Evolutionary conservation across 2,888 invertebrate species (phyloP), one percentile per base, ranked within the genome.

Genomic region (Chymomyza amoena): DNA sequence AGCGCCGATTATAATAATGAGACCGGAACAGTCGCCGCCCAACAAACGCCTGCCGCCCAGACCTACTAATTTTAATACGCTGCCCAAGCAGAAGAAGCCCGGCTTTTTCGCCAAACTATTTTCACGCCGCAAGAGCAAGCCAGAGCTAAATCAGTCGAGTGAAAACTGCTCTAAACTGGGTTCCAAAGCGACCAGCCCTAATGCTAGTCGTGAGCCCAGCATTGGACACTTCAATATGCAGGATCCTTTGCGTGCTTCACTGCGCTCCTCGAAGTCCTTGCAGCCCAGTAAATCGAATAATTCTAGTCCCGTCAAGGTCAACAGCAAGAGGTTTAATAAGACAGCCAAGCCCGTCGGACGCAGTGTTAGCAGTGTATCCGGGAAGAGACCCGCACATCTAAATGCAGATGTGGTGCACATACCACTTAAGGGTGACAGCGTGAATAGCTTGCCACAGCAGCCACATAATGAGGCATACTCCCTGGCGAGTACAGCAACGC

Each of bases 101-200:
- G 93, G 94, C 2, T 92, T 95, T 75, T 94, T 95, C 76, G 93
- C 94, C 2, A 95, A 94, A 89, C 89, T 95, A 0, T 95, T 95
- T 79, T 93, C 93, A 1, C 92, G 93, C 7, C 93, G 92, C 70
- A 91, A 91, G 72, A 94, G 93, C 78, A 94, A 93, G 84, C 92
- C 93, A 18, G 93, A 92, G 63, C 77, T 92, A 6, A 85, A 76
- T 70, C 84, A 89, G n/a, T 70, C 71, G 9, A 75, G 63, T n/a
- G 86, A 88, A 56, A 73, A 72, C 18, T 65, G 73, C 51, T 78
- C 86, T 0, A 77, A 75, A 0, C 56, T 81, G 3, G 81, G 78
- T 7, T 80, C 89, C 1, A 89, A 87, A 68, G 32, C 74, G 0
- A 70, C 73, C 25, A 87, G 79, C 60, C 88, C 88, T 4, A 69